Percentiles rank a stretch among this genome's conserved stretches.
Conservation (phyloP, 1,140 invertebrate genomes). For the Subanguina moxae region DNA sequence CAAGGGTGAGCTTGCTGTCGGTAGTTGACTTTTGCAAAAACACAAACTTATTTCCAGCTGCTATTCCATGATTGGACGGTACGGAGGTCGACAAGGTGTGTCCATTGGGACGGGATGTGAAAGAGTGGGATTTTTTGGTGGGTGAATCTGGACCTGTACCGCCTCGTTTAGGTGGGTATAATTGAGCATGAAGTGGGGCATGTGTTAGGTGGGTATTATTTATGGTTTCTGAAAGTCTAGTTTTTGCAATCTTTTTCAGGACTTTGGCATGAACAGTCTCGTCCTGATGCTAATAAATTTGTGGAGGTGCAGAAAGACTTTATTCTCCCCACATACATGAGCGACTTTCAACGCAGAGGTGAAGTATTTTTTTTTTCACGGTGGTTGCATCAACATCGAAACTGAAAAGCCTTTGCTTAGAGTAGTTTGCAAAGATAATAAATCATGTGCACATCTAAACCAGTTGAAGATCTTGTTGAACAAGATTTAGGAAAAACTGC, state of each 20-base stretch:
- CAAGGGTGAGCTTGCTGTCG: slow-evolving; percentile 37
- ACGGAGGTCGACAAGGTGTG: slow-evolving; percentile 56
- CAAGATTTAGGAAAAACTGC: too few relatives aligned
- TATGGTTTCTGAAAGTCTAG: slow-evolving; percentile 35
- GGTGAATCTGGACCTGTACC: background rate
- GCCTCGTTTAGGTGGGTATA: slow-evolving; percentile 41
- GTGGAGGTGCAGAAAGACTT: slow-evolving; percentile 59
- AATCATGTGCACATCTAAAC: background rate
- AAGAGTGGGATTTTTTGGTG: slow-evolving; percentile 30
- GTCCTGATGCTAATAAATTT: slow-evolving; percentile 58
- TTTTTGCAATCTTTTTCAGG: slow-evolving; percentile 13
- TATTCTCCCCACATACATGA: slow-evolving; percentile 54
- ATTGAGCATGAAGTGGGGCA: slow-evolving; percentile 63
- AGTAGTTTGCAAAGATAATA: background rate
- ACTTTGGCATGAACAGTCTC: slow-evolving; percentile 62
- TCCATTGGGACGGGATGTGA: slow-evolving; percentile 56
- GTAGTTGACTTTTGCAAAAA: background rate
- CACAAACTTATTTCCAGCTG: slow-evolving; percentile 30
- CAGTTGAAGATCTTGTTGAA: too few relatives aligned
- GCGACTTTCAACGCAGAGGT: slow-evolving; percentile 50
- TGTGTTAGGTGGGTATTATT: slow-evolving; percentile 60
- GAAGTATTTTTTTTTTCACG: slow-evolving; percentile 20
- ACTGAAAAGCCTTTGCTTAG: too few relatives aligned
- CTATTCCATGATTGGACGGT: slow-evolving; percentile 57
- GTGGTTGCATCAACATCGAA: too few relatives aligned